Percentiles rank a stretch among this genome's conserved stretches.
Evolutionary conservation across 2,797 vertebrate genomes (phyloP).

Genomic region (Neosalanx taihuensis): DNA sequence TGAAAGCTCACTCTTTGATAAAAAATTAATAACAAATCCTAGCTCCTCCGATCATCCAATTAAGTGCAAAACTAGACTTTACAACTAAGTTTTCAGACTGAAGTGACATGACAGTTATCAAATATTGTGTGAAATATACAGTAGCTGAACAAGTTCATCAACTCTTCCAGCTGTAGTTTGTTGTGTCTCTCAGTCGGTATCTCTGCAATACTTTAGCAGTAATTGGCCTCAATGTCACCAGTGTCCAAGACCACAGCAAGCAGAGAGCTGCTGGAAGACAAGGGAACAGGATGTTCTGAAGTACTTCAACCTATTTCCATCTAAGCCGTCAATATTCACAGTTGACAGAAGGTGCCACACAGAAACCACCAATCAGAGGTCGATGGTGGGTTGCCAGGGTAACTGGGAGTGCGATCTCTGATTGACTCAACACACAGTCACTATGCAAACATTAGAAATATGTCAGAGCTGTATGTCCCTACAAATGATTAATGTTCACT

Average conservation of each 20-base stretch:
- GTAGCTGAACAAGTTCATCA: background rate
- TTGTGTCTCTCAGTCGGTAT: background rate
- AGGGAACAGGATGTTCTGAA: conserved; percentile 1
- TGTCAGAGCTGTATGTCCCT: conserved; percentile 41
- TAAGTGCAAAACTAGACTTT: too few species aligned
- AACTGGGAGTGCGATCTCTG: conserved; percentile 46
- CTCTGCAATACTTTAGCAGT: background rate
- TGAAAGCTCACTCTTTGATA: too few species aligned
- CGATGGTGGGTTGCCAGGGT: conserved; percentile 50
- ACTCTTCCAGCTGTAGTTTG: background rate
- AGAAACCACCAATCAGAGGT: conserved; percentile 47
- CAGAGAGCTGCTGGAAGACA: background rate
- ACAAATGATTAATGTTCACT: conserved; percentile 41
- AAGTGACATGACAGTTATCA: too few species aligned
- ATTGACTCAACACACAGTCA: conserved; percentile 55
- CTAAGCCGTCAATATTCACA: conserved; percentile 47
- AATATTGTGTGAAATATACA: background rate
- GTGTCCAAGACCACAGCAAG: background rate
- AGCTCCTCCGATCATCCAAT: too few species aligned
- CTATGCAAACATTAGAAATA: conserved; percentile 56
- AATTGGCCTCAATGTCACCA: background rate
- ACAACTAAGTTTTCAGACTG: too few species aligned
- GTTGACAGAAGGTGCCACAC: conserved; percentile 49
- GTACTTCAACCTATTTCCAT: conserved; percentile 25
- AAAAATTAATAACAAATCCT: too few species aligned